A percentile compares a stretch with the other conserved stretches of the same genome.
phyloP scores from a whole-genome alignment of 2,888 invertebrate species.

The Galerucella pusilla region DNA sequence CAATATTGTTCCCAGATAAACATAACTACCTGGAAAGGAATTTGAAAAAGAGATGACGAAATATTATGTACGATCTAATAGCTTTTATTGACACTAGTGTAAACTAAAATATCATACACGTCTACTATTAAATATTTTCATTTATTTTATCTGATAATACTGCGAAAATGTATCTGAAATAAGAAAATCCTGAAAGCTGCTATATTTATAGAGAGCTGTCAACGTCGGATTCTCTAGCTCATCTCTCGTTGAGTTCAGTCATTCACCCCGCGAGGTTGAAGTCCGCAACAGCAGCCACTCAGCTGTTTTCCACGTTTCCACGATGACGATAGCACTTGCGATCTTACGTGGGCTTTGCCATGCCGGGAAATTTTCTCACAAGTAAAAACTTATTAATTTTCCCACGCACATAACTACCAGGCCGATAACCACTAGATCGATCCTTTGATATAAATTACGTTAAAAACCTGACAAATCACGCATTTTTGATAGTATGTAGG shows the following conservation, averaged over 20 bases:
- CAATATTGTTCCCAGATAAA: too few relatives aligned
- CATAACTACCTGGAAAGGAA: too few relatives aligned
- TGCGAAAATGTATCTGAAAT: background rate
- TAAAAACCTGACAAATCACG: background rate
- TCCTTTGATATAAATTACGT: background rate
- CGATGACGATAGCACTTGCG: slow-evolving; percentile 24
- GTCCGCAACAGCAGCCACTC: slow-evolving; percentile 54
- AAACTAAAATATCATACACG: too few relatives aligned
- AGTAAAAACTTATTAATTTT: slow-evolving; percentile 19
- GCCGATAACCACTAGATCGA: background rate
- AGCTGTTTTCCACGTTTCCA: slow-evolving; percentile 54
- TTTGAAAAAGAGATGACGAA: too few relatives aligned
- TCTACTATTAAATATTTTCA: too few relatives aligned
- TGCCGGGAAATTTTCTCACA: slow-evolving; percentile 35
- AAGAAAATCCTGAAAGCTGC: background rate
- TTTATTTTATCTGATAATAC: too few relatives aligned
- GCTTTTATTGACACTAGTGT: too few relatives aligned
- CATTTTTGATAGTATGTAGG: background rate
- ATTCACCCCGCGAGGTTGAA: slow-evolving; percentile 61
- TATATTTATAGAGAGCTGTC: slow-evolving; percentile 6
- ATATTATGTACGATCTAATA: too few relatives aligned
- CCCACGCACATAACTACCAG: slow-evolving; percentile 14
- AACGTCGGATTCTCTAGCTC: slow-evolving; percentile 25
- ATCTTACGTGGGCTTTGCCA: slow-evolving; percentile 24
- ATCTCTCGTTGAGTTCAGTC: slow-evolving; percentile 48